Base-by-base conservation (phyloP, 2,888 invertebrate species). In the Leptinotarsa rubiginosa region DNA sequence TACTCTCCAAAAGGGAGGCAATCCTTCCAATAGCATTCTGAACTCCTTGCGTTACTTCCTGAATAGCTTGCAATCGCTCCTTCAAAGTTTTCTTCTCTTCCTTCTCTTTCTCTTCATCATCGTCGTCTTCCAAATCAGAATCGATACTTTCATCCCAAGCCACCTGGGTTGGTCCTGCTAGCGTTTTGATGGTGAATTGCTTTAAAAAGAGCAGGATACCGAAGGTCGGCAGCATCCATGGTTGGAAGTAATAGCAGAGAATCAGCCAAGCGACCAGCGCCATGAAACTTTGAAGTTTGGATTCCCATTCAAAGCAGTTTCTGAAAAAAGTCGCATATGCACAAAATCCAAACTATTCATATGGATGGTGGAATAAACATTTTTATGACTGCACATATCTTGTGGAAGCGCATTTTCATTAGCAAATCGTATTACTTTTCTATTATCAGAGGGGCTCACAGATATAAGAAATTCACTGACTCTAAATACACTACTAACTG, bases 261-360 rank as follows among this genome's bases (percentile, higher is more conserved):
- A 96, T 89, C 70, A 99, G 90, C 92, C 97, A 99, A 18, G 94
- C 89, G 22, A 95, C 88, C 68, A 99, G 92, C 1, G 97, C 96
- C 59, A 95, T 88, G 81, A 95, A 91, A 79, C 97, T 97, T 80
- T 96, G 91, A 54, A 95, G 87, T 70, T 94, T 94, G 5, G 95
- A 97, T 85, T 99, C 97, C 99, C 99, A 99, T 88, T 97, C 96
- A 86, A 98, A 97, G 87, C 97, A 98, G 87, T 96, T 96, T 90
- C 96, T 96, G 20, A 1, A 56, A 56, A 56, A 18, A 50, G 50
- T 50, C 1, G n/a, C n/a, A n/a, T 4, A 2, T 50, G 41, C 10
- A 41, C 1, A 12, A 41, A 41, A 10, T 41, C 2, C 10, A 12
- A 41, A 10, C 2, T 41, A 12, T 41, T 10, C 41, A 41, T 41